phyloP scores from a whole-genome alignment of 2,113 vertebrate genomes.

The Centropus unirufus region DNA sequence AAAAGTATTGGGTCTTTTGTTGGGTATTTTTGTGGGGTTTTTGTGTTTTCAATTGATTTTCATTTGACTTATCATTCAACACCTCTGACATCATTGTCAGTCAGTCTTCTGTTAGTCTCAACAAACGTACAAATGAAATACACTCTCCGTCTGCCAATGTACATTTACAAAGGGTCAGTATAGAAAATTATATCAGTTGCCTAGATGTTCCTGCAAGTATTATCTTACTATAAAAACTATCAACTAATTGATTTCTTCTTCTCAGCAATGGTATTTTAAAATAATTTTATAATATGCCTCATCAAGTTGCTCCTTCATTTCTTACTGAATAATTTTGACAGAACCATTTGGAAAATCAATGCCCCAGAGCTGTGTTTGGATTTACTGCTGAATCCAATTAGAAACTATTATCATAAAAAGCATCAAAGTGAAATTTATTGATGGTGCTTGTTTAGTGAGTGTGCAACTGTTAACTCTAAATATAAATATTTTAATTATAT shows the following conservation, averaged over 20 bases:
- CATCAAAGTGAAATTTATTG: conserved; percentile 78
- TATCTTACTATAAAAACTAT: conserved; percentile 43
- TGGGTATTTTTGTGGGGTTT: not conserved
- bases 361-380: conserved; percentile 72
- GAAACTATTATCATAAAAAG: conserved; percentile 75
- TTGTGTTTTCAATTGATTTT: not conserved
- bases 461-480: conserved; percentile 70
- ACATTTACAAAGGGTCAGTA: not conserved
- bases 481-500: conserved; percentile 71
- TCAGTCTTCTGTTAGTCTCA: not conserved
- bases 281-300: conserved; percentile 45
- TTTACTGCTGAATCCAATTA: conserved; percentile 79
- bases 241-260: conserved; percentile 39
- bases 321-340: conserved; percentile 72
- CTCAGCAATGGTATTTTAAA: conserved; percentile 63
- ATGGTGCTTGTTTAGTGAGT: conserved; percentile 69
- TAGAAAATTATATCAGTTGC: not conserved
- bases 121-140: not conserved
- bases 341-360: conserved; percentile 71
- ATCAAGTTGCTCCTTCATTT: conserved; percentile 70
- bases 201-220: not conserved
- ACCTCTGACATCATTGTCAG: not conserved
- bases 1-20: not conserved
- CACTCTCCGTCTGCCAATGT: not conserved
- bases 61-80: not conserved